These are phyloP conservation scores for rat (Rattus norvegicus) DNA, from an alignment of 2,113 vertebrate species.

Conservation along the genomic window DNA sequence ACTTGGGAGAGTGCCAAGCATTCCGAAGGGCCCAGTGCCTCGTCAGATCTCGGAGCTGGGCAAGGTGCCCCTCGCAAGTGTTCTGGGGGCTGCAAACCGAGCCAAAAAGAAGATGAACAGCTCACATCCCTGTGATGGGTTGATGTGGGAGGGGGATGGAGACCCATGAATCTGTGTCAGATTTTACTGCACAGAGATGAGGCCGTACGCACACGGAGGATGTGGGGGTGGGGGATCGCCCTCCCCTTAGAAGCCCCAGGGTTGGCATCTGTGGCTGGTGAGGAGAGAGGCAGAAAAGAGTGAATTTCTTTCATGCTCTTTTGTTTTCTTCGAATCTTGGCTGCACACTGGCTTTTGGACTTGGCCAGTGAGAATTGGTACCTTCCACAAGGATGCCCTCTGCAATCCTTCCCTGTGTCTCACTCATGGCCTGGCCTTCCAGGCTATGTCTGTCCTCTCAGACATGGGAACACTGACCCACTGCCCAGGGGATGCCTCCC, in stretches of 20 bases:
- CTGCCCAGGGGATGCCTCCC: accelerated
- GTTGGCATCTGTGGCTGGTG: neutral
- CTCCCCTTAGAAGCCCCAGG: neutral
- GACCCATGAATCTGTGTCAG: slow-evolving; percentile 35
- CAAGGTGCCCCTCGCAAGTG: slow-evolving; percentile 40
- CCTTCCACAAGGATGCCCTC: neutral
- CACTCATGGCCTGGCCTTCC: accelerated
- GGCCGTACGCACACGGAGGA: accelerated
- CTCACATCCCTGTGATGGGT: neutral
- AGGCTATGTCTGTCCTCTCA: too few species aligned
- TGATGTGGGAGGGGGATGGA: accelerated
- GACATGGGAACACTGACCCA: neutral
- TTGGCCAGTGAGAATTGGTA: neutral
- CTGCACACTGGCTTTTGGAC: neutral
- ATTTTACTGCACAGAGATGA: neutral
- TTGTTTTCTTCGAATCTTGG: neutral
- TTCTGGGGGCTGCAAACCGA: neutral
- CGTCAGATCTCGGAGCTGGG: accelerated
- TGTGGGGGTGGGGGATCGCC: accelerated
- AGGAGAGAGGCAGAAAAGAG: neutral
- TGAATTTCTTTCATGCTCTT: neutral
- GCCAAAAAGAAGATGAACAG: slow-evolving; percentile 40
- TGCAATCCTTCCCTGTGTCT: accelerated
- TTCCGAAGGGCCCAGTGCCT: accelerated
- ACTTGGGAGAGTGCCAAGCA: neutral